These are phyloP conservation scores for Macroglossus sobrinus DNA, from an alignment of 2,113 vertebrate species.

Conservation along the genomic window DNA sequence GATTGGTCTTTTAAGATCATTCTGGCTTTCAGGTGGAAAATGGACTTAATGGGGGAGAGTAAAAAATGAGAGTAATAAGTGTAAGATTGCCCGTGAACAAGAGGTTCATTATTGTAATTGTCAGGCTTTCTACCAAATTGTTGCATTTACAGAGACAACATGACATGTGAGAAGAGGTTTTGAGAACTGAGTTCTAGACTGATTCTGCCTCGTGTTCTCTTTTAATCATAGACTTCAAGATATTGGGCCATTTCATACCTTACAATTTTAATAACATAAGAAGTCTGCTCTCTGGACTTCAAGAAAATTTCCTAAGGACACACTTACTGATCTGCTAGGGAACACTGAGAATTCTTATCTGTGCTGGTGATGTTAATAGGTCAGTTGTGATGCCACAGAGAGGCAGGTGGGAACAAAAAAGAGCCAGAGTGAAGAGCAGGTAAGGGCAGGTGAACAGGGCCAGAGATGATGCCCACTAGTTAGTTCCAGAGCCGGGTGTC, in stretches of 20 bases:
- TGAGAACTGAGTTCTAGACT: background rate
- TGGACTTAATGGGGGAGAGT: background rate
- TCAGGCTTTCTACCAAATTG: background rate
- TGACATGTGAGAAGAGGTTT: background rate
- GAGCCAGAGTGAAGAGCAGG: background rate
- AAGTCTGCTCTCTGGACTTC: background rate
- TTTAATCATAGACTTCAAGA: background rate
- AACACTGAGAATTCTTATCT: background rate
- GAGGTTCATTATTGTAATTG: background rate
- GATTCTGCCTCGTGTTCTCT: background rate
- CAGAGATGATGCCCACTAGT: background rate
- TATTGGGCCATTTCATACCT: background rate
- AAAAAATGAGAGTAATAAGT: background rate
- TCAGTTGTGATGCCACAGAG: background rate
- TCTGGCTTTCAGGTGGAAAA: background rate
- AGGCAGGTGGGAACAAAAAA: background rate
- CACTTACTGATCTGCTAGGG: background rate
- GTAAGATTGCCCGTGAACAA: background rate
- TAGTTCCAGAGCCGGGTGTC: background rate
- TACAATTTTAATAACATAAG: background rate
- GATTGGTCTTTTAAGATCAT: background rate
- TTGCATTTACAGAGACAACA: background rate
- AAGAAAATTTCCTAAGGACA: background rate
- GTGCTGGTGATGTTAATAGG: background rate
- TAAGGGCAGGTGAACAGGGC: background rate